A percentile compares a stretch with the other conserved stretches of the same genome.
Evolutionary conservation across 1,140 invertebrate genomes (phyloP).

Genomic region (Leptopilina clavipes): DNA sequence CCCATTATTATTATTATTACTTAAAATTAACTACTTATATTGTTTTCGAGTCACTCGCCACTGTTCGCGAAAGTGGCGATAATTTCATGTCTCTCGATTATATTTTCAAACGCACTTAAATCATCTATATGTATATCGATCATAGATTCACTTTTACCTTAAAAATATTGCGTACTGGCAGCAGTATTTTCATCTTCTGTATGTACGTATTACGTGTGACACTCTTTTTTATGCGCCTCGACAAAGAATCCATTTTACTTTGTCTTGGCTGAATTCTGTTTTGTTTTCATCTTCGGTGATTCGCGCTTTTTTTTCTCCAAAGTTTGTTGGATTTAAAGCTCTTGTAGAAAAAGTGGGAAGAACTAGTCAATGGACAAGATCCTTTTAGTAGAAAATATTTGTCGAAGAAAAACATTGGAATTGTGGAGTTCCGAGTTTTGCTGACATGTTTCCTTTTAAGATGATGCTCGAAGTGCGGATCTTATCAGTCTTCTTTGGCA

Average conservation of each 20-base stretch:
- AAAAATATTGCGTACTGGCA: conserved; percentile 68
- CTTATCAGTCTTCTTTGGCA: conserved; percentile 7
- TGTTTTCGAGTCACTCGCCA: background rate
- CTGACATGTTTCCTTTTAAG: background rate
- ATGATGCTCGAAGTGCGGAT: background rate
- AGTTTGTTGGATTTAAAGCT: background rate
- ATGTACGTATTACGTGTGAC: background rate
- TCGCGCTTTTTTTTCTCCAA: background rate
- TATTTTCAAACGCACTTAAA: conserved; percentile 17
- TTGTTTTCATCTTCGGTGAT: background rate
- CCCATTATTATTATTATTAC: background rate
- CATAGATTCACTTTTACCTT: conserved; percentile 35
- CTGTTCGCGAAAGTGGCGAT: background rate
- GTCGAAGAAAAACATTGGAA: background rate
- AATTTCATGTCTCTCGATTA: background rate
- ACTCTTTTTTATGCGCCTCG: background rate
- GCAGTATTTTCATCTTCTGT: conserved; percentile 55
- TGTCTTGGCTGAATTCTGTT: background rate
- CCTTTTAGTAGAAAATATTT: background rate
- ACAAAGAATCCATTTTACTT: background rate
- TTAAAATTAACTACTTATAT: conserved; percentile 10
- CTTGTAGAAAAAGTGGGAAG: conserved; percentile 26
- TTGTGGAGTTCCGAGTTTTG: background rate
- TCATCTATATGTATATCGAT: background rate
- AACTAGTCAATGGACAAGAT: conserved; percentile 20